Conservation (phyloP, 2,888 invertebrate species). For the Bimastos eiseni region DNA sequence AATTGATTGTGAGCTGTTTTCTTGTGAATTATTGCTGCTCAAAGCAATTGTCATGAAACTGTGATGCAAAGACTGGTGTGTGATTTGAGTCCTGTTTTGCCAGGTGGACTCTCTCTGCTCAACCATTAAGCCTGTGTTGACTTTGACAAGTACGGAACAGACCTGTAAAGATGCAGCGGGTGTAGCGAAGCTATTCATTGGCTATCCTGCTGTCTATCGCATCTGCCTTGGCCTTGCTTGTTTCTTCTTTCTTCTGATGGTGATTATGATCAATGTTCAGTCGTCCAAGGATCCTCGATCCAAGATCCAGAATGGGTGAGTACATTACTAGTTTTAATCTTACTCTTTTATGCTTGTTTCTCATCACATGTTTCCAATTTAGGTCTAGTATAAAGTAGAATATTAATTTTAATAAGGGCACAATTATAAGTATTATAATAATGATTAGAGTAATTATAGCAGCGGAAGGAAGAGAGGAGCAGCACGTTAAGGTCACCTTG, state of each 20-base stretch:
- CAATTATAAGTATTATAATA: too few relatives aligned
- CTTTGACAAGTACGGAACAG: not conserved
- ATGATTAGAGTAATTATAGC: too few relatives aligned
- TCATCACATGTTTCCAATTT: too few relatives aligned
- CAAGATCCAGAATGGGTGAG: constrained; percentile 93
- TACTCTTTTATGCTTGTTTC: too few relatives aligned
- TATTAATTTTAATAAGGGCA: too few relatives aligned
- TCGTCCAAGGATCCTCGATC: constrained; percentile 88
- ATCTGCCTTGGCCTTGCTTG: constrained; percentile 90
- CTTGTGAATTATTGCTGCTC: not conserved
- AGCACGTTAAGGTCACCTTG: too few relatives aligned
- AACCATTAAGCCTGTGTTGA: constrained; percentile 8
- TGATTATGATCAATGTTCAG: constrained; percentile 75
- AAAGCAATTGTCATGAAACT: not conserved
- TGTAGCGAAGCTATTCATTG: constrained; percentile 79
- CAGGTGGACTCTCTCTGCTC: constrained; percentile 33
- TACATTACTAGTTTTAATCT: not conserved
- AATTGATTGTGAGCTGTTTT: not conserved
- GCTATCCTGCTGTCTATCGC: constrained; percentile 94
- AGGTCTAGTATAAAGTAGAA: too few relatives aligned
- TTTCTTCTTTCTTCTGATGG: constrained; percentile 88
- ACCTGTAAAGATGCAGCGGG: not conserved
- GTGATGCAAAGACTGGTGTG: not conserved
- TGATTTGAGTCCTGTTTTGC: too few relatives aligned
- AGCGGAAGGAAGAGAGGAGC: too few relatives aligned